A percentile compares a stretch with the other conserved stretches of the same genome.
Conservation (phyloP, 2,888 invertebrate species). For the Crossocerus cetratus region DNA sequence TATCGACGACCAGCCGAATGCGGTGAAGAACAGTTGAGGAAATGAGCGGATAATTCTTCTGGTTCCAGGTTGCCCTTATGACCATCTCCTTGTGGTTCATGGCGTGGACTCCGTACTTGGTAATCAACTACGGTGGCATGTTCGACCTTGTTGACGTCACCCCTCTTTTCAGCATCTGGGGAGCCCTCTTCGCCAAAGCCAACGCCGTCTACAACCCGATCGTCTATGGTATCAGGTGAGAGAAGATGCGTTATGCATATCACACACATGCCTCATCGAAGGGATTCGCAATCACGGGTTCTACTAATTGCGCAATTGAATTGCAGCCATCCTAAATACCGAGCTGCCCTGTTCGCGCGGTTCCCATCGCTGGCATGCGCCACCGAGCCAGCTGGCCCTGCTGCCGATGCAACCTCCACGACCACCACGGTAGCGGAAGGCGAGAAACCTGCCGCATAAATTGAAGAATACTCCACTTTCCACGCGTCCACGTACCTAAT, state of each 20-base stretch:
- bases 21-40: neutral
- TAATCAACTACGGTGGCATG: constrained; percentile 89
- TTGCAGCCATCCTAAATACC: constrained; percentile 87
- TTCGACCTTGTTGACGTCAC: constrained; percentile 86
- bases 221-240: constrained; percentile 92
- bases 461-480: neutral
- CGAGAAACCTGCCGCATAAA: constrained; percentile 83
- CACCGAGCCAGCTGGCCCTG: constrained; percentile 68
- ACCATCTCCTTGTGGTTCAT: constrained; percentile 94
- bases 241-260: too few relatives aligned
- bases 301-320: constrained; percentile 6
- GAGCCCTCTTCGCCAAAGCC: constrained; percentile 94
- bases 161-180: constrained; percentile 91
- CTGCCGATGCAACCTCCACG: constrained; percentile 83
- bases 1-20: neutral
- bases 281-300: neutral
- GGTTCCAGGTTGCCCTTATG: constrained; percentile 87
- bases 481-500: too few relatives aligned
- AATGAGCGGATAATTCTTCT: neutral
- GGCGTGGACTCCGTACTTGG: constrained; percentile 94
- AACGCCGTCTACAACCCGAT: constrained; percentile 94
- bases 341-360: constrained; percentile 85
- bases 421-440: constrained; percentile 83
- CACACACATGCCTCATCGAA: neutral
- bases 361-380: constrained; percentile 87